Percentiles rank a stretch among this genome's conserved stretches.
Conservation (phyloP, 2,797 vertebrate genomes). For the Schizopygopsis malacanthus region DNA sequence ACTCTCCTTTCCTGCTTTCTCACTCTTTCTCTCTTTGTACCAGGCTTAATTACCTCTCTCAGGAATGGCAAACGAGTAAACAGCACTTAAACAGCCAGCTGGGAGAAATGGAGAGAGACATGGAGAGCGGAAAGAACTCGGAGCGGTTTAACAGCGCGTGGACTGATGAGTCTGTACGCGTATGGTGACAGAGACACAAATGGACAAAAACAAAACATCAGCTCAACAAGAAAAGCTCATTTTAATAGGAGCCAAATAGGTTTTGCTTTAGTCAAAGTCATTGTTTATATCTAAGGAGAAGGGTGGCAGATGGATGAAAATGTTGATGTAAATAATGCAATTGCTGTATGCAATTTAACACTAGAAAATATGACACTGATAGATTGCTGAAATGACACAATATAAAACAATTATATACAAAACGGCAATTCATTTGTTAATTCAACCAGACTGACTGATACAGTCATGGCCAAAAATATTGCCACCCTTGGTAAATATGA, state of each 20-base stretch:
- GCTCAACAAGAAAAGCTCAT: background rate
- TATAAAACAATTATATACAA: background rate
- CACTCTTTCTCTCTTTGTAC: constrained; percentile 61
- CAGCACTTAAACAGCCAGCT: constrained; percentile 78
- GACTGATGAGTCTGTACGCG: background rate
- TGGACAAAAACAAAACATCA: constrained; percentile 8
- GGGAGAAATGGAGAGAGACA: constrained; percentile 64
- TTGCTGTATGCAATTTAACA: background rate
- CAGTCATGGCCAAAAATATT: no score
- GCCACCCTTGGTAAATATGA: no score
- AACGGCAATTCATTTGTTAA: background rate
- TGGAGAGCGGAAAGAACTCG: constrained; percentile 10
- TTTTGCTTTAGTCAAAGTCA: background rate
- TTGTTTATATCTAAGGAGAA: background rate
- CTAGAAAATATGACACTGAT: background rate
- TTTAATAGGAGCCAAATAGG: background rate
- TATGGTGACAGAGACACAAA: constrained; percentile 12
- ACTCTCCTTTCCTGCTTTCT: constrained; percentile 32
- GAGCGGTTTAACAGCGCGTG: constrained; percentile 25
- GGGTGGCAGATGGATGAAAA: background rate
- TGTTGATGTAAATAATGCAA: background rate
- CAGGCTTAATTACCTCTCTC: constrained; percentile 80
- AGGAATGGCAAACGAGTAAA: constrained; percentile 80
- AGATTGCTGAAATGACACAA: background rate
- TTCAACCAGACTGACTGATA: no score